Evolutionary conservation across 1,140 invertebrate genomes (phyloP), one percentile per base, ranked within the genome.

Genomic region (Drosophila simulans): DNA sequence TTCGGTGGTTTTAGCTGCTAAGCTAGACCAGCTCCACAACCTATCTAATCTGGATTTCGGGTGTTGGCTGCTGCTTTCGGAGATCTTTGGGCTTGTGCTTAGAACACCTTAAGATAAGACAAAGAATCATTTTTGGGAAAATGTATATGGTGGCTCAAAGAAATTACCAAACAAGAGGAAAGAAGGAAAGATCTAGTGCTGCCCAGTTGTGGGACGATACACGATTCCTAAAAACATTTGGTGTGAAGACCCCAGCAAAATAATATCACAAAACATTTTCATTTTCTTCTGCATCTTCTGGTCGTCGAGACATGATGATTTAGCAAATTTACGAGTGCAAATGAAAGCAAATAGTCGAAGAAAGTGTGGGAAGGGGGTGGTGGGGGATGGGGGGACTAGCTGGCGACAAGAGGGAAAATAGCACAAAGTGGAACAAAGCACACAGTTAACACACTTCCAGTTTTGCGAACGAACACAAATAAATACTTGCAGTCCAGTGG

Each of bases 291-390:
- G 57, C 39, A 52, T 46, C 13, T 54, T 17, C 35, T 13, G 12
- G 55, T 22, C 17, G 42, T 2, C 17, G 40, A 8, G 49, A 22
- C 11, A 58, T 20, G 64, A 70, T 49, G 51, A 70, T 70, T 49
- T 42, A 70, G 42, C 65, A 70, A 57, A 70, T 70, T 70, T 70
- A 70, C 39, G 51, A 12, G n/a, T 42, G 51, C 51, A 25, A 13
- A 56, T 40, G 13, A 69, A 57, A n/a, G 13, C 20, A 31, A 31
- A 31, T 31, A 31, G 12, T 13, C 48, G n/a, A 11, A 45, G 40
- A 20, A 12, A 31, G 12, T 4, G 15, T 5, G 0, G 4, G 15
- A n/a, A 3, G 31, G 39, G 1, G 15, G 11, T 1, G 20, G 34
- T 5, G 5, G 27, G 27, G 0, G 4, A 13, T 10, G 48, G 0